These are phyloP conservation scores for Abrostola tripartita DNA, from an alignment of 2,888 invertebrate genomes.

Conservation along the genomic window DNA sequence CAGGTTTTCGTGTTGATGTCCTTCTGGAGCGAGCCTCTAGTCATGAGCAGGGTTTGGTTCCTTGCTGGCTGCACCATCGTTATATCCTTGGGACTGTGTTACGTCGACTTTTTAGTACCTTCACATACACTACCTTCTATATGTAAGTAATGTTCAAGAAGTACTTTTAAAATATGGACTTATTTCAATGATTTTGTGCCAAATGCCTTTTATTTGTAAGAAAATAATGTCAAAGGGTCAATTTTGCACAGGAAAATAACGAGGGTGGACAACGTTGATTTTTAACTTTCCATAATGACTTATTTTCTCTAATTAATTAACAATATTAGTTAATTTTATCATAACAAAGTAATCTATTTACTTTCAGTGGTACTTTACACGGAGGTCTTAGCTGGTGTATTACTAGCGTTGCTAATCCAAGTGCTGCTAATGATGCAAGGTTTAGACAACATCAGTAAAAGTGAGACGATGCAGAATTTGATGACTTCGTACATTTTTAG, in stretches of 20 bases:
- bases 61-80: slow-evolving; percentile 69
- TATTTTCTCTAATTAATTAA: slow-evolving; percentile 1
- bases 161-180: neutral
- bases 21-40: slow-evolving; percentile 78
- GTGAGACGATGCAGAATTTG: slow-evolving; percentile 63
- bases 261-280: too few species aligned
- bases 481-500: slow-evolving; percentile 69
- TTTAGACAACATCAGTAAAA: slow-evolving; percentile 66
- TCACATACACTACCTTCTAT: slow-evolving; percentile 75
- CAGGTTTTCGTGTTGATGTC: slow-evolving; percentile 76
- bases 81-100: slow-evolving; percentile 75
- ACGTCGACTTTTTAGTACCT: slow-evolving; percentile 77
- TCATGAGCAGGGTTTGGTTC: slow-evolving; percentile 74
- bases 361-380: slow-evolving; percentile 78
- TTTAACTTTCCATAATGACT: too few species aligned
- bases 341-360: slow-evolving; percentile 11
- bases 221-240: neutral
- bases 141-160: slow-evolving; percentile 65
- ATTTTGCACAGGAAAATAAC: too few species aligned
- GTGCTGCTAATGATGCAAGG: slow-evolving; percentile 69
- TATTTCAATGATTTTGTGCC: neutral
- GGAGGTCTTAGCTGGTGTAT: slow-evolving; percentile 69
- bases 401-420: slow-evolving; percentile 73
- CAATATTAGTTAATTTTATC: too few species aligned
- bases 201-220: neutral